Evolutionary conservation across 2,888 invertebrate genomes (phyloP).

Genomic region (Eutolmus rufibarbis): DNA sequence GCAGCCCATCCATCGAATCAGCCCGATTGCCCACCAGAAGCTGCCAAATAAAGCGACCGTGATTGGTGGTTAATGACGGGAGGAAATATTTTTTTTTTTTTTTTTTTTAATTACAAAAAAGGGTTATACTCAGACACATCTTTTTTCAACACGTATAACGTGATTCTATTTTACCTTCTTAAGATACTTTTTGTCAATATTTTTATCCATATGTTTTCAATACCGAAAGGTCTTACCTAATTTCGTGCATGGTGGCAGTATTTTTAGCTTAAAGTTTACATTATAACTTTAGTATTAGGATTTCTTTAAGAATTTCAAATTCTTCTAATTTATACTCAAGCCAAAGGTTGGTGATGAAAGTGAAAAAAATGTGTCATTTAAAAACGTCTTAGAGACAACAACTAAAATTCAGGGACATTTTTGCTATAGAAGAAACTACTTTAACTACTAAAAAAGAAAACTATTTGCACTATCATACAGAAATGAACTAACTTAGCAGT

Average conservation of each 20-base stretch:
- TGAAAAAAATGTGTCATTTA: conserved; percentile 6
- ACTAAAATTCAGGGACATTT: conserved; percentile 36
- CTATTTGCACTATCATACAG: conserved; percentile 11
- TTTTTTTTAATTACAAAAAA: not conserved
- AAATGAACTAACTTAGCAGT: not conserved
- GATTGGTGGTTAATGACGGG: not conserved
- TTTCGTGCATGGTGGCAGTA: conserved; percentile 17
- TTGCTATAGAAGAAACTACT: conserved; percentile 26
- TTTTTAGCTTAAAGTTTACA: conserved; percentile 29
- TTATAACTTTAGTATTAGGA: not conserved
- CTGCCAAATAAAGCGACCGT: conserved; percentile 71
- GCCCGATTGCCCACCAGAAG: conserved; percentile 93
- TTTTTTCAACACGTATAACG: conserved; percentile 24
- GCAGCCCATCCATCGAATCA: conserved; percentile 91
- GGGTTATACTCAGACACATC: not conserved
- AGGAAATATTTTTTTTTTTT: not conserved
- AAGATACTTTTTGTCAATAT: conserved; percentile 8
- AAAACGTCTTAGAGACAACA: conserved; percentile 27
- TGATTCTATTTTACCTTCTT: conserved; percentile 3
- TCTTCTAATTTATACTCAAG: conserved; percentile 26
- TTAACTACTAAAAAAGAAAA: conserved; percentile 11
- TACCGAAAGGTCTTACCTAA: not conserved
- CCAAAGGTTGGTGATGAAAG: conserved; percentile 36
- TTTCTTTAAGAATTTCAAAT: conserved; percentile 30
- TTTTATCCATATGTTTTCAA: conserved; percentile 15